phyloP scores from a whole-genome alignment of 2,888 invertebrate species.

The Sturmia bella region DNA sequence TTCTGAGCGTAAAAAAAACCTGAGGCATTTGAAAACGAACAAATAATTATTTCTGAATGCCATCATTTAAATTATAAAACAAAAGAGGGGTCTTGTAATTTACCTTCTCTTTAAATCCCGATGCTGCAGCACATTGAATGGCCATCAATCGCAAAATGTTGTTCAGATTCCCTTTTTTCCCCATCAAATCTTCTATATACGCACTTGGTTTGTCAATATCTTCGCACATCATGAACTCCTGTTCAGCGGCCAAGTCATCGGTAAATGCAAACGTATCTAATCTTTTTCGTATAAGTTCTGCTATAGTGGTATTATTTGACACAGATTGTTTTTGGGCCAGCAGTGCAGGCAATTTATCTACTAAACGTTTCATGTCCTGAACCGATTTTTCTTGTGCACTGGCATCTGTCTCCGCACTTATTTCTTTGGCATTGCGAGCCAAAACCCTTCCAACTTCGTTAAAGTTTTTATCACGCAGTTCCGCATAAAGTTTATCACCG shows the following conservation, averaged over 20 bases:
- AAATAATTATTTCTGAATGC: no score
- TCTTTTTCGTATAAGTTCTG: constrained; percentile 94
- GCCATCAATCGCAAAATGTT: constrained; percentile 95
- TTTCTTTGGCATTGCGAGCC: constrained; percentile 92
- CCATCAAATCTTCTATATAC: constrained; percentile 96
- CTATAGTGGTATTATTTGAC: constrained; percentile 95
- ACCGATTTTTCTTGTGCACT: constrained; percentile 93
- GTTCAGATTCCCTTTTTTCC: constrained; percentile 89
- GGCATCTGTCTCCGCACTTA: constrained; percentile 93
- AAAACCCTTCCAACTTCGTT: constrained; percentile 93
- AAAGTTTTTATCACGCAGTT: constrained; percentile 96
- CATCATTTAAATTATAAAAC: no score
- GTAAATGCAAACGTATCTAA: constrained; percentile 89
- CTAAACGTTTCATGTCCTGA: constrained; percentile 97
- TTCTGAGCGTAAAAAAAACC: no score
- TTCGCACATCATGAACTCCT: constrained; percentile 94
- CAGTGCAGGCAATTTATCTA: constrained; percentile 93
- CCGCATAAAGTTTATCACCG: constrained; percentile 92
- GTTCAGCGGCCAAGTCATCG: constrained; percentile 91
- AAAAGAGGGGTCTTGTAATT: no score
- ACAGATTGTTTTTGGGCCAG: constrained; percentile 92
- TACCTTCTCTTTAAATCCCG: constrained; percentile 95
- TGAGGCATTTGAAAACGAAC: no score
- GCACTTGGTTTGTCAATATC: constrained; percentile 94
- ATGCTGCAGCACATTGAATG: constrained; percentile 95